Evolutionary conservation across 1,140 invertebrate species (phyloP), one percentile per base, ranked within the genome.

Genomic region (Aradophagus sp.): DNA sequence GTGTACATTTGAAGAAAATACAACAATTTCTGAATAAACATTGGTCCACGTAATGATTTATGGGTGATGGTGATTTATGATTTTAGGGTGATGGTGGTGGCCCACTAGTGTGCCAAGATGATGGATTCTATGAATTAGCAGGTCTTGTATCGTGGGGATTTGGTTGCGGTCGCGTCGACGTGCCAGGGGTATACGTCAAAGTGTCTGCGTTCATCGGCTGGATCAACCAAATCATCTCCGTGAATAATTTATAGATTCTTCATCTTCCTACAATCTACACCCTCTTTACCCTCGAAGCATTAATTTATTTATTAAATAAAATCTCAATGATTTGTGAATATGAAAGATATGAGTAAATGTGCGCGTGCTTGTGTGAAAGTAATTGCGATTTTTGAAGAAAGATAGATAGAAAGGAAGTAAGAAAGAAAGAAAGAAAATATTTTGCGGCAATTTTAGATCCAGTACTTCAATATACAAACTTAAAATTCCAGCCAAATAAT

Each of bases 221-320:
- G 95, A 97, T 97, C 79, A 97, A 97, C 86, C 95, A 97, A 87
- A 97, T 97, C 47, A 97, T 97, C 77, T 96, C 94, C 77, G 95
- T 97, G 53, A 97, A 97, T 86, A 96, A 95, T 87, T 88, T 93
- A 83, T 94, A 91, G 69, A 53, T 27, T 20, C 31, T 15, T 65
- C 36, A 12, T 45, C n/a, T 48, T 14, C 15, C 14, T 34, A 12
- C n/a, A 45, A 31, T 47, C 11, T 10, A 13, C 14, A 45, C 10
- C 19, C 34, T 10, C 20, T 26, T 59, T 12, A 35, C 11, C 36
- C 15, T 19, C 17, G 20, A 53, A 48, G 27, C 26, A 66, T 66
- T 50, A 56, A 72, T 34, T 74, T 66, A 74, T 74, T 66, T 66
- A 74, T 70, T 69, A 11, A 62, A 59, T 61, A 44, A 26, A 56